Base-by-base conservation (phyloP, 2,888 invertebrate species). In the Amorpha juglandis region DNA sequence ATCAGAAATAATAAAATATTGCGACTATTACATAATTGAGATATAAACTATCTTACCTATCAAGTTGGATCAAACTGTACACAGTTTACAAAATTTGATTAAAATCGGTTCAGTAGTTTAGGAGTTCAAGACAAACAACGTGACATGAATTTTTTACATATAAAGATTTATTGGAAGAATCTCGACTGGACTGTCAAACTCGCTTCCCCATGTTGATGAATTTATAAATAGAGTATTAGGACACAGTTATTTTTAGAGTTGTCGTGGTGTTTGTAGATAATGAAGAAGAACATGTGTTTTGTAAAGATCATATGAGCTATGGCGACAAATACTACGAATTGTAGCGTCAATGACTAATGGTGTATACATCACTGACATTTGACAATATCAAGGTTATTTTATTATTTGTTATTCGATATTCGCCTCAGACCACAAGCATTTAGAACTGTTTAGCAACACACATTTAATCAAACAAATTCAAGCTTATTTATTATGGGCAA, bases 131-230 rank as follows among this genome's bases (percentile, higher is more conserved):
- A n/a, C n/a, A n/a, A n/a, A n/a, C n/a, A n/a, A n/a, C n/a, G n/a
- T n/a, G n/a, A n/a, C n/a, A n/a, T n/a, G n/a, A n/a, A n/a, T n/a
- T n/a, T n/a, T n/a, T n/a, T n/a, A n/a, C n/a, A n/a, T n/a, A n/a
- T n/a, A n/a, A n/a, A n/a, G n/a, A n/a, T n/a, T 84, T 83, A 83
- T 82, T 71, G 80, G 79, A 78, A 82, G 82, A 80, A 76, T 78
- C 71, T 75, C 74, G 69, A 69, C 35, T 58, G 27, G 58, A 53
- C 62, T 66, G 53, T 9, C 12, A 47, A 38, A 65, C 38, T 48
- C 62, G 51, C 35, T 63, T 38, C 14, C 47, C 14, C 42, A 47
- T 45, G 42, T 52, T 52, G 45, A 14, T n/a, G 16, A 62, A 52
- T 66, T 47, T 47, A 53, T 47, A 66, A 66, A 63, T 48, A 66